phyloP scores from a whole-genome alignment of 2,888 invertebrate species.

The Chaetoderma sp. region DNA sequence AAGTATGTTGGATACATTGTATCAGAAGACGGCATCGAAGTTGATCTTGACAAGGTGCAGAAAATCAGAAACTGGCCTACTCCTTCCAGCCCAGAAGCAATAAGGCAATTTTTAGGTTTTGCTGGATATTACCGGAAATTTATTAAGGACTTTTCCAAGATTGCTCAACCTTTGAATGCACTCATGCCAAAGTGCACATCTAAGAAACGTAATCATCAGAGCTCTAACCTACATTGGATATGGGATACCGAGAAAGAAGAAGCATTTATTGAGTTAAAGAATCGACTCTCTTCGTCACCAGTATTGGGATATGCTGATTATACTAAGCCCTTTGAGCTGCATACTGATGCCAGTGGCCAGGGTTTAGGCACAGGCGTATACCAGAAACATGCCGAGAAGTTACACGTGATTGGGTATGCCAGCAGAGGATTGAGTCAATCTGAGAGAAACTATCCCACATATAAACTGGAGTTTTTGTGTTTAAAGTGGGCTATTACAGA shows the following conservation, averaged over 20 bases:
- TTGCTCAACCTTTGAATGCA: conserved; percentile 21
- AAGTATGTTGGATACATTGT: background rate
- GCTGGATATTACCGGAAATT: conserved; percentile 32
- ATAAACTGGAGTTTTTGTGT: conserved; percentile 31
- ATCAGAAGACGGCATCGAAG: conserved; percentile 4
- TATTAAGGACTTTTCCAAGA: conserved; percentile 26
- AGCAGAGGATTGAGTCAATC: conserved; percentile 26
- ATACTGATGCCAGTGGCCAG: background rate
- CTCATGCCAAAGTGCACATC: conserved; percentile 5
- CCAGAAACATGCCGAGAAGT: conserved; percentile 17
- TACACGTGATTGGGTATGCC: conserved; percentile 33
- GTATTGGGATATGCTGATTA: background rate
- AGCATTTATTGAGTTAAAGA: too few species aligned
- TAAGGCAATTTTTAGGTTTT: conserved; percentile 30
- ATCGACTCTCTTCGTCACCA: too few species aligned
- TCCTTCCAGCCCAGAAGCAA: conserved; percentile 11
- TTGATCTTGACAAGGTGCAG: conserved; percentile 11
- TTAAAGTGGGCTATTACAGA: conserved; percentile 33
- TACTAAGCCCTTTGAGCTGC: background rate
- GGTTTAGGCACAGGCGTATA: conserved; percentile 33
- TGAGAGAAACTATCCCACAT: conserved; percentile 26
- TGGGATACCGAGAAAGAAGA: conserved; percentile 19
- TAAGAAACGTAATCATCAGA: conserved; percentile 3
- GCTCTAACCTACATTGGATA: background rate
- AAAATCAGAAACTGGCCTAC: conserved; percentile 13